Percentiles rank a stretch among this genome's conserved stretches.
phyloP scores from a whole-genome alignment of 2,797 vertebrate genomes.

The Melopsittacus undulatus region DNA sequence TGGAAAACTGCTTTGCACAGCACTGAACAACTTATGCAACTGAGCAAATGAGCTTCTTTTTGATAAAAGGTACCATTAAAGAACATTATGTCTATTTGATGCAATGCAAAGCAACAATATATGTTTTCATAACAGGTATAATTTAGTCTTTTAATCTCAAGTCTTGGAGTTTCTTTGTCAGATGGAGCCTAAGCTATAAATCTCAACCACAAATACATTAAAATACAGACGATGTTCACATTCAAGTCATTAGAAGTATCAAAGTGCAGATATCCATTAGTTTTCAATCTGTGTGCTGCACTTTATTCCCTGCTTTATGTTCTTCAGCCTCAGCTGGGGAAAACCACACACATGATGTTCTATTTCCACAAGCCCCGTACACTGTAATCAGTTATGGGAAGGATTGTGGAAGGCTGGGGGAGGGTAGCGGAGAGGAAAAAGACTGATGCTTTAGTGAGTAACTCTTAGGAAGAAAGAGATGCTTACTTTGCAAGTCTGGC shows the following conservation, averaged over 20 bases:
- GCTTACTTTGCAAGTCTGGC: conserved; percentile 65
- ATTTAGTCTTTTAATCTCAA: background rate
- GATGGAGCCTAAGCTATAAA: background rate
- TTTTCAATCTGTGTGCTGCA: background rate
- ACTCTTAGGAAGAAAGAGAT: conserved; percentile 44
- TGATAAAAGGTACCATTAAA: background rate
- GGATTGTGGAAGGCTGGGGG: background rate
- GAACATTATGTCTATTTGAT: background rate
- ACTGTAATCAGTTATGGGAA: background rate
- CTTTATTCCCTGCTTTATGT: background rate
- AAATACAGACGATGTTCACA: background rate
- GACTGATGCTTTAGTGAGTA: conserved; percentile 51
- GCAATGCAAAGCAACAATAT: background rate
- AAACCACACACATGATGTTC: background rate
- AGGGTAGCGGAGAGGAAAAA: conserved; percentile 3
- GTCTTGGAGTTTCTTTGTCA: background rate
- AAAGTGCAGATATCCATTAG: background rate
- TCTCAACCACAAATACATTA: background rate
- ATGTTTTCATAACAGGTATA: background rate
- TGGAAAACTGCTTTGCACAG: background rate
- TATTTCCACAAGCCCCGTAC: conserved; percentile 21
- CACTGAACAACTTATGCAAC: background rate
- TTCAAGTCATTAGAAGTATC: background rate
- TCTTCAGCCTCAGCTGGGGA: background rate
- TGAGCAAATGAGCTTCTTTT: background rate